These are phyloP conservation scores for Lepilemur ruficaudatus DNA, from an alignment of 2,797 vertebrate species.

Conservation along the genomic window DNA sequence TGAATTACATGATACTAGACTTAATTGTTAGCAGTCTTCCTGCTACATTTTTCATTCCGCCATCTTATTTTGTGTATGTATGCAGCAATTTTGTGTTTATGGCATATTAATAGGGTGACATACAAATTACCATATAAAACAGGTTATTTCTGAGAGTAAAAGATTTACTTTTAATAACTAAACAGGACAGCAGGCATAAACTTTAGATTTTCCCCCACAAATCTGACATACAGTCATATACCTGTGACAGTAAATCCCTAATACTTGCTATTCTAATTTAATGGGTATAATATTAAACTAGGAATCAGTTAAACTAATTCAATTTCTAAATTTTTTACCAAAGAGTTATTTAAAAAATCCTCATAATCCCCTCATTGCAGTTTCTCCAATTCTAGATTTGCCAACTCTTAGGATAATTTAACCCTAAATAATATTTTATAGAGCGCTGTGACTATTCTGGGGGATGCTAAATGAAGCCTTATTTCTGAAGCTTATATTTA, in stretches of 20 bases:
- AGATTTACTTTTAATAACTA: neutral
- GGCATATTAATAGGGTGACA: neutral
- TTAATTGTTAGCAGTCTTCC: neutral
- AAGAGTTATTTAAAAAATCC: neutral
- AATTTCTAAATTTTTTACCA: conserved; percentile 6
- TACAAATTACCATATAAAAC: neutral
- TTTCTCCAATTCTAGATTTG: conserved; percentile 28
- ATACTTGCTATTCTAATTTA: conserved; percentile 18
- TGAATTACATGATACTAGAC: neutral
- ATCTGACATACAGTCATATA: neutral
- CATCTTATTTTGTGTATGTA: neutral
- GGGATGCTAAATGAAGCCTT: neutral
- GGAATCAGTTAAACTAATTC: neutral
- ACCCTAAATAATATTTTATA: neutral
- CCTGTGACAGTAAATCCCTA: neutral
- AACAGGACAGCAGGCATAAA: neutral
- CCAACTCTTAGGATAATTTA: neutral
- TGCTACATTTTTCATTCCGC: neutral
- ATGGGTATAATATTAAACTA: neutral
- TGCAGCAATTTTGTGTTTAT: neutral
- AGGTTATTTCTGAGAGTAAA: neutral
- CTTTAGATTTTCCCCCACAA: neutral
- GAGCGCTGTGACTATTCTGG: neutral
- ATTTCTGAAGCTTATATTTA: neutral
- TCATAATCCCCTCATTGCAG: neutral